Conservation (phyloP, 2,888 invertebrate genomes). For the Diabrotica balteata region DNA sequence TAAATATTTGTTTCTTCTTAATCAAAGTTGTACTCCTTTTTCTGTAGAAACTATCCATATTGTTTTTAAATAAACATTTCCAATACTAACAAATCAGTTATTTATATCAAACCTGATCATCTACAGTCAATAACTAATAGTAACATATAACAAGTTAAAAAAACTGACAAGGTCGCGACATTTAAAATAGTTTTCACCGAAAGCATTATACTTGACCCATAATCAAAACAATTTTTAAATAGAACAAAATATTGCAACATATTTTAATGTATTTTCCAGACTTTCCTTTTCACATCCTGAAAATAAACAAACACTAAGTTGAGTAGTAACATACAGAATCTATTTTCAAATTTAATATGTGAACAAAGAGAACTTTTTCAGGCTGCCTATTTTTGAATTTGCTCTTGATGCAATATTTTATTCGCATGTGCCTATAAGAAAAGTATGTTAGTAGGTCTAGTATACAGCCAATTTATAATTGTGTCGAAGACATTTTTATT, state of each 20-base stretch:
- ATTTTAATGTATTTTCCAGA: constrained; percentile 1
- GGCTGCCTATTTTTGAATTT: constrained; percentile 24
- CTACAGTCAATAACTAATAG: too few species aligned
- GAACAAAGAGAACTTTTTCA: neutral
- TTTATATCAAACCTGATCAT: too few species aligned
- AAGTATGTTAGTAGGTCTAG: constrained; percentile 42
- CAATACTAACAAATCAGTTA: too few species aligned
- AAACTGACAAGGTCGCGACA: too few species aligned
- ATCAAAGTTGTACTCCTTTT: too few species aligned
- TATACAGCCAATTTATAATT: constrained; percentile 10
- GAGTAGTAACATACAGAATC: too few species aligned
- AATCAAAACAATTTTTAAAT: neutral
- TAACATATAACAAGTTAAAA: too few species aligned
- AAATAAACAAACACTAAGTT: constrained; percentile 3
- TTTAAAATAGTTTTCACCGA: neutral
- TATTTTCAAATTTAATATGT: too few species aligned
- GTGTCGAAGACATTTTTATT: too few species aligned
- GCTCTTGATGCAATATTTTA: constrained; percentile 19
- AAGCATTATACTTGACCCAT: neutral
- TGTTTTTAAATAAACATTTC: too few species aligned
- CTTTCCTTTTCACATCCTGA: constrained; percentile 3
- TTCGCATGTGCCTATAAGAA: constrained; percentile 24
- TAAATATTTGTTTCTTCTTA: too few species aligned
- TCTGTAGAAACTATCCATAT: too few species aligned
- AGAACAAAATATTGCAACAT: constrained; percentile 18